Percentiles rank a stretch among this genome's conserved stretches.
Evolutionary conservation across 2,113 vertebrate genomes (phyloP).

Genomic region (Nannospalax galili): DNA sequence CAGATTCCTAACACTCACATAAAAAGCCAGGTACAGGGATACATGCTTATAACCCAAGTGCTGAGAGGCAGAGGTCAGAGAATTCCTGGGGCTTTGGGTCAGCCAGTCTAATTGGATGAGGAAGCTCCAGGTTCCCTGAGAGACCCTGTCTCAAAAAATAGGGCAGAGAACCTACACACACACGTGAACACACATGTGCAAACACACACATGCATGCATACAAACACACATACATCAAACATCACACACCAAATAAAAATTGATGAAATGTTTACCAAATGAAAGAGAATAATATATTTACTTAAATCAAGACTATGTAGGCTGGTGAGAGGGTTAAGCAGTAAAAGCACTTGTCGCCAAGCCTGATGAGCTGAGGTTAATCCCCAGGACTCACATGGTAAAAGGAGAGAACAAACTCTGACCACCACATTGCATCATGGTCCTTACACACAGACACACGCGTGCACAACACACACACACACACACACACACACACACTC

Average conservation of each 20-base stretch:
- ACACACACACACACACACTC: too few species aligned
- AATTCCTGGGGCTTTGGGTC: neutral
- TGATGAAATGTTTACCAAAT: neutral
- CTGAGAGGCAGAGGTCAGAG: neutral
- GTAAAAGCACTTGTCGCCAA: neutral
- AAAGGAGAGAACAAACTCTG: neutral
- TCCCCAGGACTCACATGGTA: neutral
- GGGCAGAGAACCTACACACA: too few species aligned
- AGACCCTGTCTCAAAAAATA: neutral
- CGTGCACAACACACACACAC: too few species aligned
- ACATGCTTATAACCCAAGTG: neutral
- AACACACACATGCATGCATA: too few species aligned
- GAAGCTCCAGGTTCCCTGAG: neutral
- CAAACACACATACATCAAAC: too few species aligned
- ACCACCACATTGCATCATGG: neutral
- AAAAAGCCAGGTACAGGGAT: neutral
- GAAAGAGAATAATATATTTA: conserved; percentile 7
- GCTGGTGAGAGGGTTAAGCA: neutral
- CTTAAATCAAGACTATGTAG: neutral
- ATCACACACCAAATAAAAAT: neutral
- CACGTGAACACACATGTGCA: neutral
- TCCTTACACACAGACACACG: too few species aligned
- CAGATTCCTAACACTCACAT: neutral
- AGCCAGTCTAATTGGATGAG: too few species aligned
- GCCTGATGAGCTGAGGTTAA: neutral